A percentile compares a stretch with the other conserved stretches of the same genome.
phyloP scores from a whole-genome alignment of 2,113 vertebrate genomes.

The Lota lota region DNA sequence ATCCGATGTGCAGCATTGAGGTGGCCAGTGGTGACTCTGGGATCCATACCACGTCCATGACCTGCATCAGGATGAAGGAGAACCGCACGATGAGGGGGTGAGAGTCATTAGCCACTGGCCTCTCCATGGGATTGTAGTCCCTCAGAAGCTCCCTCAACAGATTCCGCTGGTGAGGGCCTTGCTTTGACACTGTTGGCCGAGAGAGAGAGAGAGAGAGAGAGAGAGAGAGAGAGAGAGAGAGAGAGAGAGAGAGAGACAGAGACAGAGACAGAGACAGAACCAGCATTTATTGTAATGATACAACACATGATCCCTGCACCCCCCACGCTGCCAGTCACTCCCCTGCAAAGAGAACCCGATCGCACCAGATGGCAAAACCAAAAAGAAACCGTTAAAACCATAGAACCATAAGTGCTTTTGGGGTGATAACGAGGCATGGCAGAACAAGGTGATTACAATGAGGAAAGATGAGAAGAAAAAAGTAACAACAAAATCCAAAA shows the following conservation, averaged over 20 bases:
- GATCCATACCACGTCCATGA: constrained; percentile 78
- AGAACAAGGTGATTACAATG: constrained; percentile 1
- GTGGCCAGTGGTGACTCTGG: not conserved
- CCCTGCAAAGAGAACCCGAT: constrained; percentile 56
- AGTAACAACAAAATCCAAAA: constrained; percentile 2
- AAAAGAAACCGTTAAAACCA: constrained; percentile 10
- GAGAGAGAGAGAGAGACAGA: not conserved
- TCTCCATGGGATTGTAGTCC: constrained; percentile 79
- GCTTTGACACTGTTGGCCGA: constrained; percentile 63
- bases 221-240: not conserved
- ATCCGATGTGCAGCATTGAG: not conserved
- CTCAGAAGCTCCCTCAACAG: constrained; percentile 76
- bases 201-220: not conserved
- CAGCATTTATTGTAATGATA: constrained; percentile 34
- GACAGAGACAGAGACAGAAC: no score
- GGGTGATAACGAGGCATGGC: no score
- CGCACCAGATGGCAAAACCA: constrained; percentile 44
- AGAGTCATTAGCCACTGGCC: constrained; percentile 79
- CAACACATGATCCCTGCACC: constrained; percentile 39
- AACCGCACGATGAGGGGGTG: constrained; percentile 74
- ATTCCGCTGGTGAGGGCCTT: constrained; percentile 76
- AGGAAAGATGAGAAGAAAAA: not conserved
- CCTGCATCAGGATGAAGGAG: constrained; percentile 76
- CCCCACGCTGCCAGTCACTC: constrained; percentile 39
- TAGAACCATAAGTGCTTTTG: no score